phyloP scores from a whole-genome alignment of 2,797 vertebrate genomes.

The Ceryle rudis region DNA sequence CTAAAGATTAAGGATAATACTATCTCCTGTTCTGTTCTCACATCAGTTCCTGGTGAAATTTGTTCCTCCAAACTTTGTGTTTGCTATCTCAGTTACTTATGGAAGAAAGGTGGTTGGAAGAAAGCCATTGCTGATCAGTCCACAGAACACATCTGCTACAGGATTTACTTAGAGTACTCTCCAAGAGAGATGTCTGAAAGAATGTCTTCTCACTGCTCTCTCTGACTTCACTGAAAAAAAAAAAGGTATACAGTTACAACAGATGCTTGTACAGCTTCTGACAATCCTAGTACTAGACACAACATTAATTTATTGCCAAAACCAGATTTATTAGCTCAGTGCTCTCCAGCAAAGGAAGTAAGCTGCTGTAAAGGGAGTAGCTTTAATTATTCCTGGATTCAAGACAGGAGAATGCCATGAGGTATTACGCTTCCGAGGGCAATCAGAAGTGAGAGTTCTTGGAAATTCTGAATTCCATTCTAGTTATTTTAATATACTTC shows the following conservation, averaged over 20 bases:
- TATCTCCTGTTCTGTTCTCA: neutral
- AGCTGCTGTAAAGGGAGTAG: neutral
- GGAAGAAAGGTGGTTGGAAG: neutral
- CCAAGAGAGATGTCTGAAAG: neutral
- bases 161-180: neutral
- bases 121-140: neutral
- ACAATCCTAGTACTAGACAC: neutral
- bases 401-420: neutral
- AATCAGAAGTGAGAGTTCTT: constrained; percentile 8
- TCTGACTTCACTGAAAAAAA: neutral
- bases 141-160: neutral
- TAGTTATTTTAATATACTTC: neutral
- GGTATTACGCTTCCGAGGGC: neutral
- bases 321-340: neutral
- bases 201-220: neutral
- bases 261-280: neutral
- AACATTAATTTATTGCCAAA: constrained; percentile 7
- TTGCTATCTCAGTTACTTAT: neutral
- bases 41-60: neutral
- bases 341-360: constrained; percentile 20
- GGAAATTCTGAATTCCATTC: constrained; percentile 5
- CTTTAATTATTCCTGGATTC: constrained; percentile 33
- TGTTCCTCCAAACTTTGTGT: neutral
- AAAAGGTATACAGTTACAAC: neutral
- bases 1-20: neutral